Evolutionary conservation across 1,140 invertebrate species (phyloP), one percentile per base, ranked within the genome.

Genomic region (Lamellibrachia luymesi): DNA sequence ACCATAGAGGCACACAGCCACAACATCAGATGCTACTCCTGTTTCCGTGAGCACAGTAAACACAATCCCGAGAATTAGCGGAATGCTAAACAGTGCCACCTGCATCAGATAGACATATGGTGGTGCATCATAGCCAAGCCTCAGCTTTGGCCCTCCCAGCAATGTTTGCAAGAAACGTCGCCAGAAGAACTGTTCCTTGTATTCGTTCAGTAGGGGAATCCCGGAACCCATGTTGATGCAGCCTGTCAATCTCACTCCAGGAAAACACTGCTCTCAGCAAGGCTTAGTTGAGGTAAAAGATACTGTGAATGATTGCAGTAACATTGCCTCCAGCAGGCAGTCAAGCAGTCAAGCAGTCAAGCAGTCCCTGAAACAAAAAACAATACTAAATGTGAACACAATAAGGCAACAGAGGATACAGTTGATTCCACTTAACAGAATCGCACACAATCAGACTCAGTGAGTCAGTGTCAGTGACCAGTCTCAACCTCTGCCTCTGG

Each of bases 191-290:
- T 96, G 95, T 91, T 95, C 95, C 94, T 97, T 97, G 93, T 97
- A 96, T 64, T 96, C 96, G 94, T 96, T 97, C 50, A 97, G 93
- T 51, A 97, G 93, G n/a, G 96, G 96, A 92, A 96, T 95, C 80
- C 95, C 95, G 50, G 94, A 95, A 10, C 95, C 95, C 95, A 96
- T 96, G 92, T 93, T 95, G 93, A 50, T 91, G 38, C 13, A 90
- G n/a, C 80, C 27, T 6, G 90, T 91, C n/a, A 80, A 10, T 4
- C 64, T 80, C 17, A 22, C 64, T 80, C 38, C 0, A 38, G 38
- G 38, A 38, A 38, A 38, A 38, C 38, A 38, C 38, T 38, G 38
- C 38, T 38, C 38, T 38, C 38, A 38, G 13, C 64, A 10, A 22
- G 64, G 64, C 8, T 80, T 80, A 80, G 8, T 80, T 80, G 64